A percentile compares a stretch with the other conserved stretches of the same genome.
Conservation (phyloP, 2,113 vertebrate species). For the Dolichallabes microphthalmus region DNA sequence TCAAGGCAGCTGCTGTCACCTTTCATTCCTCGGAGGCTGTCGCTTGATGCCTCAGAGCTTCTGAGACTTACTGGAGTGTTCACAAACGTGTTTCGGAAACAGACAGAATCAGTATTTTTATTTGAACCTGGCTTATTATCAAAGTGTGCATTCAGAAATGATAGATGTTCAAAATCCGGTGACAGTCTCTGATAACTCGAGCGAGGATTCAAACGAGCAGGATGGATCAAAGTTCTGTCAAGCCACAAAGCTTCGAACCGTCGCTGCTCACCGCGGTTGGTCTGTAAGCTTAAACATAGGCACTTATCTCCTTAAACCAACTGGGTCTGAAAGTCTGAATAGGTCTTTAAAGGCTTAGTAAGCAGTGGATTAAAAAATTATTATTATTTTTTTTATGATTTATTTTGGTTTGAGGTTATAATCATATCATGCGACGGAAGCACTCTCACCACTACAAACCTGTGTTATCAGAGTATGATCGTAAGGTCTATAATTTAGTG, state of each 20-base stretch:
- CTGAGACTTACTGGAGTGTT: conserved; percentile 29
- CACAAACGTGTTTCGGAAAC: conserved; percentile 25
- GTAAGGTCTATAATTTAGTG: too few relatives aligned
- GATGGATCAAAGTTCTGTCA: conserved; percentile 31
- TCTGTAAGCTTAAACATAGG: conserved; percentile 21
- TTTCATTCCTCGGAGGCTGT: conserved; percentile 29
- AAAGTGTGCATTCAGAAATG: neutral
- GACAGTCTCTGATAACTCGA: conserved; percentile 17
- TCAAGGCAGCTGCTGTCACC: conserved; percentile 47
- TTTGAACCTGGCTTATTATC: conserved; percentile 36
- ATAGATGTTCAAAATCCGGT: conserved; percentile 11
- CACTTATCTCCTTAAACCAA: conserved; percentile 26
- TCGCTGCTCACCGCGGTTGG: neutral
- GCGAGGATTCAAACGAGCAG: conserved; percentile 12
- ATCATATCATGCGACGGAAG: neutral
- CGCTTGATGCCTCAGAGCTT: conserved; percentile 27
- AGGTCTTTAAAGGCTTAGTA: neutral
- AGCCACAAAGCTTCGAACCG: neutral
- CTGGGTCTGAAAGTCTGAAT: conserved; percentile 5
- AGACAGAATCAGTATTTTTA: neutral
- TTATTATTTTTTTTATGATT: neutral
- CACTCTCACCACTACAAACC: neutral
- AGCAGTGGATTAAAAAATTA: neutral
- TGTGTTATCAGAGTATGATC: neutral
- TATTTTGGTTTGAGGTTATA: neutral